These are phyloP conservation scores for Euphonia xanthogaster DNA, from an alignment of 2,797 vertebrate species.

Conservation along the genomic window DNA sequence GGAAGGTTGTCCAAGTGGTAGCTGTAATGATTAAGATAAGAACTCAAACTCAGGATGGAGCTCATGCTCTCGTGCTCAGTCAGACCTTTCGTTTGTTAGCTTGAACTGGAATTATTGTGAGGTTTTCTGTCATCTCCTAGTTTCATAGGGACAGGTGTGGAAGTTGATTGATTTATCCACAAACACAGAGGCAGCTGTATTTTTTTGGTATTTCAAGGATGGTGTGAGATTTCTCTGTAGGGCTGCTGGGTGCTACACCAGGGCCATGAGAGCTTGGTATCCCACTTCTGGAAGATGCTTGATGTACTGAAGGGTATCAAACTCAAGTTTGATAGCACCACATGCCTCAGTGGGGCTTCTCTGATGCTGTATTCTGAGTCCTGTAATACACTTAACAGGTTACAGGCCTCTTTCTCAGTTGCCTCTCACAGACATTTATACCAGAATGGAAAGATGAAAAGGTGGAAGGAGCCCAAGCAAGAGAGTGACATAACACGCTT, in stretches of 20 bases:
- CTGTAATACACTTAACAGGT: neutral
- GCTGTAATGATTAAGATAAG: neutral
- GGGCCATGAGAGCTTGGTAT: fast-evolving
- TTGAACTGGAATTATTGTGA: neutral
- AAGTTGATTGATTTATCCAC: neutral
- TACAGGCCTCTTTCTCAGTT: neutral
- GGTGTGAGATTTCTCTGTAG: neutral
- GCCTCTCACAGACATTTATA: neutral
- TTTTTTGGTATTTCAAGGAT: neutral
- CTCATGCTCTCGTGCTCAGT: neutral
- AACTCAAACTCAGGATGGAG: neutral
- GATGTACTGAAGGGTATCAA: neutral
- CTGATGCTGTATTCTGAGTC: fast-evolving
- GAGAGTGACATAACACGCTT: neutral
- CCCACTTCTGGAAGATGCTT: neutral
- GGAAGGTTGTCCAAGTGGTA: neutral
- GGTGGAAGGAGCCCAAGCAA: neutral
- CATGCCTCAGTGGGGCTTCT: fast-evolving
- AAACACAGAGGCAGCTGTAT: neutral
- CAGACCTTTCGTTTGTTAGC: neutral
- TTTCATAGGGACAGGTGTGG: neutral
- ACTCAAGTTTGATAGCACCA: neutral
- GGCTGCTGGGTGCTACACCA: neutral
- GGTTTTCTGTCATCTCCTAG: neutral
- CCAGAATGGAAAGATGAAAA: neutral